Conservation (phyloP, 2,888 invertebrate genomes). For the Copidosoma aretas region DNA sequence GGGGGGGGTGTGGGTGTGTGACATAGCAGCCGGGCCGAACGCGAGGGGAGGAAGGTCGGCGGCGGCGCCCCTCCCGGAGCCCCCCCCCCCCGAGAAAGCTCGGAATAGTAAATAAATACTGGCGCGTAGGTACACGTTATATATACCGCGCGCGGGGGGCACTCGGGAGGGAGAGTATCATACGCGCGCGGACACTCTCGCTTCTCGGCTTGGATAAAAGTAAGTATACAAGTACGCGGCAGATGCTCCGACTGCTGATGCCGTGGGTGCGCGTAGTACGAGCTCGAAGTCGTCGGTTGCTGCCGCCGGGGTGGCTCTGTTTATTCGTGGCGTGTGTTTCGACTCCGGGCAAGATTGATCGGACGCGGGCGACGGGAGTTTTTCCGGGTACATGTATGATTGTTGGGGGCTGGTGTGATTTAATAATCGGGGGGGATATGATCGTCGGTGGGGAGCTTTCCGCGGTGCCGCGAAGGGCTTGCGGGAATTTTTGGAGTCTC, state of each 20-base stretch:
- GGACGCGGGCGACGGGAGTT: not conserved
- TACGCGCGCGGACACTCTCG: not conserved
- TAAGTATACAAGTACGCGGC: too few species aligned
- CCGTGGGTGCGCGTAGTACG: too few species aligned
- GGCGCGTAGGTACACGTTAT: not conserved
- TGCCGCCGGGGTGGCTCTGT: too few species aligned
- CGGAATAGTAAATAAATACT: conserved; percentile 44
- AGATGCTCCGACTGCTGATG: too few species aligned
- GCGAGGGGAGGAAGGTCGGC: conserved; percentile 28
- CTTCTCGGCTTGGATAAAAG: not conserved
- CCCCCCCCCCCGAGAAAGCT: conserved; percentile 30
- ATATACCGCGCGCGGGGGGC: too few species aligned
- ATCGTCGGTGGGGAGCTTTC: not conserved
- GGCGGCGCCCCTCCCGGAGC: conserved; percentile 28
- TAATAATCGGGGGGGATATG: not conserved
- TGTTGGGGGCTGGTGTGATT: not conserved
- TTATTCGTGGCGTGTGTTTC: not conserved
- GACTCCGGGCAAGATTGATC: not conserved
- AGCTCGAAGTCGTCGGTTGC: too few species aligned
- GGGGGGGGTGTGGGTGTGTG: conserved; percentile 1
- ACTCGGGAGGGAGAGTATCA: not conserved
- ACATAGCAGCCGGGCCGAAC: not conserved
- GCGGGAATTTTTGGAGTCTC: too few species aligned
- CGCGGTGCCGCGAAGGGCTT: too few species aligned
- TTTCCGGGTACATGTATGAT: not conserved